Evolutionary conservation across 1,140 invertebrate species (phyloP).

Genomic region (Mactra quadrangularis): DNA sequence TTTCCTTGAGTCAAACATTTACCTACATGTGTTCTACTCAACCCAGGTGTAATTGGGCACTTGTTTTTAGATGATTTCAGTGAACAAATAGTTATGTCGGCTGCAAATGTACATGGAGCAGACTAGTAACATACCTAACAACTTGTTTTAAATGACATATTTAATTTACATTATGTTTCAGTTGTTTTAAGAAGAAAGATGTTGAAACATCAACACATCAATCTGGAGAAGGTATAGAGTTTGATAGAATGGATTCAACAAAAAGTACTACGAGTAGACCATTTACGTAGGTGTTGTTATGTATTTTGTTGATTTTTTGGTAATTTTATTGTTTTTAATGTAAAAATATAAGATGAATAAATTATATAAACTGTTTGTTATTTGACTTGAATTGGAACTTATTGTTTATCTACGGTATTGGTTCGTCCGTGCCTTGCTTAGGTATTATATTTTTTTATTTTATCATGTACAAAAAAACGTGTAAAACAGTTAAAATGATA

Average conservation of each 20-base stretch:
- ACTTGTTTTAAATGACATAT: no score
- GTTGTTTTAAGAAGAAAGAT: constrained; percentile 14
- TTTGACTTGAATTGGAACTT: background rate
- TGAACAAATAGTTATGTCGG: no score
- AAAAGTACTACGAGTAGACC: background rate
- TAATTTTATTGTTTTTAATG: background rate
- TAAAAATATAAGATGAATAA: background rate
- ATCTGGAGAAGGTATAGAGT: background rate
- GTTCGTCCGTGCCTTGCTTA: no score
- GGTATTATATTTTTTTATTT: no score
- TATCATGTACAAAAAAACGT: no score
- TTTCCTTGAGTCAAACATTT: no score
- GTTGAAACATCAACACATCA: constrained; percentile 6
- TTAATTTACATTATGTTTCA: background rate
- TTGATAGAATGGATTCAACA: constrained; percentile 4
- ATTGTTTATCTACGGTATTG: background rate
- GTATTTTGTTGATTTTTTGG: background rate
- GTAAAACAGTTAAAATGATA: no score
- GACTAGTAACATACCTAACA: no score
- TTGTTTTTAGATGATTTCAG: no score
- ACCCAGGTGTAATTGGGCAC: no score
- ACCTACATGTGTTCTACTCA: no score
- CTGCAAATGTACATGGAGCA: no score
- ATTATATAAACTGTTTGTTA: background rate
- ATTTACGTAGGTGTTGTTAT: background rate